Evolutionary conservation across 2,888 invertebrate genomes (phyloP), one percentile per base, ranked within the genome.

Genomic region (Drosophila putrida): DNA sequence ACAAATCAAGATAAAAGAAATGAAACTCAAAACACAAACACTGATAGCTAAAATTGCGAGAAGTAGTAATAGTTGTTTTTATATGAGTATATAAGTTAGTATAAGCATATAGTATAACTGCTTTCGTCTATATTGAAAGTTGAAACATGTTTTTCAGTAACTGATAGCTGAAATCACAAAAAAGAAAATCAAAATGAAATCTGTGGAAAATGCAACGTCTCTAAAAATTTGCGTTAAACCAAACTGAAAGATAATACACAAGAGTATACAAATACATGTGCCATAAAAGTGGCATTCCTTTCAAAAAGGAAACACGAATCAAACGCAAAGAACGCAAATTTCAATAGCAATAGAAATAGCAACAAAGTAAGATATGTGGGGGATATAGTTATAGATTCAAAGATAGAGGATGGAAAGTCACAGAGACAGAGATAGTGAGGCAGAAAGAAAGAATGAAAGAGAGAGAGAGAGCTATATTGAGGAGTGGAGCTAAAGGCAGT

Each of bases 271-370:
- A 73, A 69, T 64, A 69, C 51, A 46, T 55, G 57, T 60, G 69
- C 58, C 77, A 76, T 65, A 76, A 75, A 68, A 55, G 51, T 72
- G 72, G 75, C 75, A 44, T 60, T 63, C 57, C 72, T 69, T 58
- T 64, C 46, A 38, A 47, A 60, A 64, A 36, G 35, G 35, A 53
- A 76, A 77, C 62, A 53, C 44, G 58, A 70, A 73, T 64, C 61
- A 63, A 77, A 74, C 61, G 58, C 54, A 79, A 71, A 59, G 27
- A 78, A 79, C 72, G 59, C 62, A 78, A 78, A 78, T 72, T 71
- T 49, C 69, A 59, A 75, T 71, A 74, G 78, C 57, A 55, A 77
- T 39, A 43, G 61, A 41, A 50, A 76, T 73, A 70, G 73, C 54
- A 74, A 76, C 50, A 70, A 60, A 65, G 64, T 69, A 65, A 38